Evolutionary conservation across 2,888 invertebrate genomes (phyloP).

Genomic region (Prosopocoilus inquinatus): DNA sequence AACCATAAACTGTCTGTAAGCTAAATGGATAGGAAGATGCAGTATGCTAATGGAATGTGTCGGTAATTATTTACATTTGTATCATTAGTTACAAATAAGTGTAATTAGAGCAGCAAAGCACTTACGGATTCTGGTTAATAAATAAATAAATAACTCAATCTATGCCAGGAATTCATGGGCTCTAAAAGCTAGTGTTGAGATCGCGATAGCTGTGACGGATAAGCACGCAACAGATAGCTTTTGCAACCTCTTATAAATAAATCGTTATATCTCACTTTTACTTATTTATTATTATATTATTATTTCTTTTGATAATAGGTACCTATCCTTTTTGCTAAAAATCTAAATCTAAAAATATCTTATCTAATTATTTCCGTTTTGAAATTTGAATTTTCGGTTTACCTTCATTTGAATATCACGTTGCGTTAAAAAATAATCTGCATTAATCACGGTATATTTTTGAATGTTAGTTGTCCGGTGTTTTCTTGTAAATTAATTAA

Average conservation of each 20-base stretch:
- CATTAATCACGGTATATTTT: too few species aligned
- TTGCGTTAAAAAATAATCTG: too few species aligned
- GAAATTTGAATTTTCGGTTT: too few species aligned
- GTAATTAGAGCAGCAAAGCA: slow-evolving; percentile 31
- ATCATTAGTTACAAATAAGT: slow-evolving; percentile 21
- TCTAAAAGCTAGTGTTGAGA: slow-evolving; percentile 34
- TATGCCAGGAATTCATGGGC: slow-evolving; percentile 28
- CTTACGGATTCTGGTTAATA: slow-evolving; percentile 26
- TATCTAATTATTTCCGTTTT: too few species aligned
- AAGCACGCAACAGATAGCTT: slow-evolving; percentile 34
- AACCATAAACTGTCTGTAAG: too few species aligned
- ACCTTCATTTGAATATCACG: too few species aligned
- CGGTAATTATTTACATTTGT: slow-evolving; percentile 4
- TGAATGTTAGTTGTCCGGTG: too few species aligned
- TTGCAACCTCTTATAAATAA: slow-evolving; percentile 35
- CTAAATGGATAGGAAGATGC: too few species aligned
- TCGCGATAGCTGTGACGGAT: slow-evolving; percentile 34
- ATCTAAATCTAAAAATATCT: too few species aligned
- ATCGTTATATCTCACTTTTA: slow-evolving; percentile 2
- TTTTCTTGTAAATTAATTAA: neutral
- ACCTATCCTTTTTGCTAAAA: too few species aligned
- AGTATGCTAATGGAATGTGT: too few species aligned
- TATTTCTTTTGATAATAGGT: too few species aligned
- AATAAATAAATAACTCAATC: slow-evolving; percentile 33
- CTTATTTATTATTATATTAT: neutral